Evolutionary conservation across 2,888 invertebrate genomes (phyloP), one percentile per base, ranked within the genome.

Genomic region (Rotaria sp.): DNA sequence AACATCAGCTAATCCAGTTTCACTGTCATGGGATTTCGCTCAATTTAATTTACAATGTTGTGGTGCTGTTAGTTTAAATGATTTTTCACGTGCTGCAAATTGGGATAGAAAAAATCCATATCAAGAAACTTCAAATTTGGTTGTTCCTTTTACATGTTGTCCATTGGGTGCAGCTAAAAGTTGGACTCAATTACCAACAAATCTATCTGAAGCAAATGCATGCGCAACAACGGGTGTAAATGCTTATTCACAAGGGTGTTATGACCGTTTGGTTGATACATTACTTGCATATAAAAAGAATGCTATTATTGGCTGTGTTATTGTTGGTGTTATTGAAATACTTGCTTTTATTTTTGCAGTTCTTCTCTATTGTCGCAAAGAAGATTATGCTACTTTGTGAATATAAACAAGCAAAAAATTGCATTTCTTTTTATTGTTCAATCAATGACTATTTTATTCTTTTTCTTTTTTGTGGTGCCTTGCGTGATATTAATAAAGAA

Each of bases 31-130:
- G 80, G 80, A 80, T 80, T 80, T 45, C 10, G n/a, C 45, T 80
- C 80, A 80, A 45, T 80, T 45, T 15, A 80, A 80, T 80, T 45
- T 80, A 45, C 26, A 45, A 80, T 80, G 80, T 80, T 80, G 80
- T 45, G 80, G 80, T 38, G 80, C 80, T 26, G n/a, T 80, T 0
- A 5, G n/a, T 24, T 1, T 4, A 45, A 24, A 0, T 41, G 80
- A 80, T n/a, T 80, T n/a, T 45, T 0, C 26, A 41, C 1, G 13
- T 45, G 80, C 80, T 1, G 11, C 2, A 11, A n/a, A 45, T 45
- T 80, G 80, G 80, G 26, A 38, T 45, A 21, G 45, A 26, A 41
- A 24, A 41, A 45, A 80, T 80, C 80, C 80, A 80, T 80, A 80
- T n/a, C 2, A 24, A 13, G 1, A 11, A 26, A 1, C 45, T 13